phyloP scores from a whole-genome alignment of 2,888 invertebrate species.

The Conchocele bisecta region DNA sequence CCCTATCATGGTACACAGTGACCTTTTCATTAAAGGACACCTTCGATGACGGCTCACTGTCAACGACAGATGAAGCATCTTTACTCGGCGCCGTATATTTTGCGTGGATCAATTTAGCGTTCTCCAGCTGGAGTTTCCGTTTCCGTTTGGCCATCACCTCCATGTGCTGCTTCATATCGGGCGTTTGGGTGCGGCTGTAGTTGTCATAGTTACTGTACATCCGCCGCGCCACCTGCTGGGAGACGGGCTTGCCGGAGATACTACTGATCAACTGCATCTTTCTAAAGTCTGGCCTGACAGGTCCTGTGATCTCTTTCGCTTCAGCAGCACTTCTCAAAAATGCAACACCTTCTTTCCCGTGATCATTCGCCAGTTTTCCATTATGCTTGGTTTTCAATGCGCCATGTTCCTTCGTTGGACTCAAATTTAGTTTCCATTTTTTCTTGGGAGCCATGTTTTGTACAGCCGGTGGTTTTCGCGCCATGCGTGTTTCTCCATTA shows the following conservation, averaged over 20 bases:
- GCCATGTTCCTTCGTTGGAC: no score
- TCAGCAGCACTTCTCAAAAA: no score
- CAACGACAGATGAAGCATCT: neutral
- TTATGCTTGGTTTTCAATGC: no score
- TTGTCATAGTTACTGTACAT: slow-evolving; percentile 47
- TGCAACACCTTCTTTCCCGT: no score
- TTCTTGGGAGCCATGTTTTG: no score
- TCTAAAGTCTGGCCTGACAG: no score
- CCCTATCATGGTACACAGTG: slow-evolving; percentile 53
- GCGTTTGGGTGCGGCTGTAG: slow-evolving; percentile 38
- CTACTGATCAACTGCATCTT: neutral
- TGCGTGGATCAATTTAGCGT: slow-evolving; percentile 35
- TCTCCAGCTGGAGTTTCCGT: slow-evolving; percentile 43
- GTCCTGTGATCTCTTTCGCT: no score
- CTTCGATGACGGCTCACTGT: slow-evolving; percentile 30
- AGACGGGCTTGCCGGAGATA: slow-evolving; percentile 23
- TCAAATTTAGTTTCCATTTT: no score
- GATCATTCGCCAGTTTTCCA: no score
- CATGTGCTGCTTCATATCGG: slow-evolving; percentile 35
- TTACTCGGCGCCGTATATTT: slow-evolving; percentile 1
- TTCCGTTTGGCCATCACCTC: slow-evolving; percentile 40
- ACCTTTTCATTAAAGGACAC: slow-evolving; percentile 58
- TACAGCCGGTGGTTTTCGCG: no score
- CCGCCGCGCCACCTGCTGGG: slow-evolving; percentile 22
- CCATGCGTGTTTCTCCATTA: no score